phyloP scores from a whole-genome alignment of 2,888 invertebrate genomes.

The Nephrotoma flavescens region DNA sequence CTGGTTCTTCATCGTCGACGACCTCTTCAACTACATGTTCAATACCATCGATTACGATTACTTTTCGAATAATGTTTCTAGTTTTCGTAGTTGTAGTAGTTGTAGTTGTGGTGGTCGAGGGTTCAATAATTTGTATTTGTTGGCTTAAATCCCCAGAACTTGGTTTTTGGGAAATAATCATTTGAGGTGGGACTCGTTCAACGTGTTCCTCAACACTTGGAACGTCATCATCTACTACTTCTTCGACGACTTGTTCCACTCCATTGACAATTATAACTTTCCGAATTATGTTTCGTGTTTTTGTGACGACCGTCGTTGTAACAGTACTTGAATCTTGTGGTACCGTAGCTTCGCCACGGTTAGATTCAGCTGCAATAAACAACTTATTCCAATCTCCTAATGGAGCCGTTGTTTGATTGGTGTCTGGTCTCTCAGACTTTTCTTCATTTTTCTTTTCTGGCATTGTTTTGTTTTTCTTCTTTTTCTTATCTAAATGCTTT shows the following conservation, averaged over 20 bases:
- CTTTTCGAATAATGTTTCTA: conserved; percentile 57
- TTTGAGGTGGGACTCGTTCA: background rate
- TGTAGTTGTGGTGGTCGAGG: conserved; percentile 26
- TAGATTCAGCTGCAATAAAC: background rate
- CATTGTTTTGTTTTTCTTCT: background rate
- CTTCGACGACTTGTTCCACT: conserved; percentile 7
- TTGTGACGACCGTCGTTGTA: background rate
- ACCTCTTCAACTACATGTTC: conserved; percentile 72
- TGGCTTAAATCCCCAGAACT: background rate
- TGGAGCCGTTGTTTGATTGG: background rate
- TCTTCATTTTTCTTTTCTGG: background rate
- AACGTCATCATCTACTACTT: background rate
- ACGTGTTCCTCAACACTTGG: background rate
- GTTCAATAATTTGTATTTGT: background rate
- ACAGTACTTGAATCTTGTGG: background rate
- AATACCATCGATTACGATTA: conserved; percentile 67
- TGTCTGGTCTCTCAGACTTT: background rate
- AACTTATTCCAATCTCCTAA: background rate
- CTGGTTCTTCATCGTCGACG: conserved; percentile 41
- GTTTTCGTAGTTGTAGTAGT: conserved; percentile 60
- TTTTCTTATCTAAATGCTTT: background rate
- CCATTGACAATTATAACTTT: background rate
- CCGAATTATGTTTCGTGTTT: background rate
- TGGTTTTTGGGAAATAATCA: background rate
- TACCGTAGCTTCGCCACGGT: background rate